Base-by-base conservation (phyloP, 1,140 invertebrate genomes). In the Dryas iulia region DNA sequence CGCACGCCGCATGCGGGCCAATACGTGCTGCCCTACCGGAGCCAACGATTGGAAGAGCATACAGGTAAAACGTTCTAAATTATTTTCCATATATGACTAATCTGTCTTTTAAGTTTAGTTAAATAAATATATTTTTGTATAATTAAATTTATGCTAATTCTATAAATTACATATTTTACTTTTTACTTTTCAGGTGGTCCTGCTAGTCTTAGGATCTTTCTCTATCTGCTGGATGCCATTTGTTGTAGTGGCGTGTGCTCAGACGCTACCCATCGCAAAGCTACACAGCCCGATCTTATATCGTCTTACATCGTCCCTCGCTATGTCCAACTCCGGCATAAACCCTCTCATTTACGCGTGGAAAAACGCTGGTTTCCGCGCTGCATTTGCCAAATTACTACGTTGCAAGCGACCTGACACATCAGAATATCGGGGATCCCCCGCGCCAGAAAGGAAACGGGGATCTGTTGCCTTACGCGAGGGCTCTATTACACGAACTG, bases 321-420 rank as follows among this genome's bases (percentile, higher is more conserved):
- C 95, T 3, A 94, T 96, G 80, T 93, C 94, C 30, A 96, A 96
- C 86, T 96, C 95, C 1, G 95, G 94, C 5, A 94, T 96, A 61
- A 96, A 96, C 84, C 96, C 96, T 1, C 85, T 96, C 12, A 96
- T 96, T 73, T 96, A 96, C 84, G 95, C 95, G 10, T 96, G 96
- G 96, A 96, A 96, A 84, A 96, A 96, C 78, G 91, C 93, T 5
- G 95, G 94, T 53, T 96, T 96, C 74, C 93, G 95, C 6, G 93
- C 93, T 24, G 94, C 95, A 2, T 96, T 96, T 76, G 89, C 92
- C 14, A 94, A 93, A 54, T 88, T 96, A 2, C 81, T 96, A 2
- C 92, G 93, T 12, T 95, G 95, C 77, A 93, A 93, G 66, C 90
- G 92, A 33, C 93, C 94, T 0, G 92, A 94, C 73, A 85, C 86